phyloP scores from a whole-genome alignment of 2,888 invertebrate species.

The Microctonus brassicae region DNA sequence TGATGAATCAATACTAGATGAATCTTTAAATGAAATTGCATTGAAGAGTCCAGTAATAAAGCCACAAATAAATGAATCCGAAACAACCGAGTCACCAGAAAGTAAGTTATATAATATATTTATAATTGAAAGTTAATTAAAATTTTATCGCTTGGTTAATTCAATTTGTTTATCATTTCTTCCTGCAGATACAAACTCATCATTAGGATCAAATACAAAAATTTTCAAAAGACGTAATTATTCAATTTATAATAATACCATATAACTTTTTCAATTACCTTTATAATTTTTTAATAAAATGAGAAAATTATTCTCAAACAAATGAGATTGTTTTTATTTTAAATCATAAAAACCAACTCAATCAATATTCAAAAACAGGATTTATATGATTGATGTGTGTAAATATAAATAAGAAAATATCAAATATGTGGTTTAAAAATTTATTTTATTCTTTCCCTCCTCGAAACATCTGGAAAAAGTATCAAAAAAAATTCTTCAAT shows the following conservation, averaged over 20 bases:
- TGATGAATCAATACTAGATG: slow-evolving; percentile 31
- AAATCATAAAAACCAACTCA: too few species aligned
- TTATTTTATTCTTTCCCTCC: slow-evolving; percentile 5
- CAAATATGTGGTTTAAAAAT: slow-evolving; percentile 7
- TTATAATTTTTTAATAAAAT: slow-evolving; percentile 8
- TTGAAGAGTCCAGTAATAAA: not conserved
- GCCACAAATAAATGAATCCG: slow-evolving; percentile 20
- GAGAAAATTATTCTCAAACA: not conserved
- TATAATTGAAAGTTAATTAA: not conserved
- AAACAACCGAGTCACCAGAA: not conserved
- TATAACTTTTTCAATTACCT: slow-evolving; percentile 20
- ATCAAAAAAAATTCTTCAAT: slow-evolving; percentile 2
- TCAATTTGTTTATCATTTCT: not conserved
- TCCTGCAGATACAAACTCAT: slow-evolving; percentile 1
- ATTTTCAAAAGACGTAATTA: slow-evolving; percentile 70
- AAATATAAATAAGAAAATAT: not conserved
- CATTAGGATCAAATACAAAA: slow-evolving; percentile 57
- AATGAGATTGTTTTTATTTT: too few species aligned
- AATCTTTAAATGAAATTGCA: not conserved
- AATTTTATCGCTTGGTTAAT: not conserved
- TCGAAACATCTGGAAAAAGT: slow-evolving; percentile 24
- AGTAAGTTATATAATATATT: slow-evolving; percentile 38
- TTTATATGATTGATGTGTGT: not conserved
- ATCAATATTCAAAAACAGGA: not conserved
- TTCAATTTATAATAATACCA: slow-evolving; percentile 62